A percentile compares a stretch with the other conserved stretches of the same genome.
phyloP scores from a whole-genome alignment of 2,113 vertebrate genomes.

The Ancistrus triradiatus region DNA sequence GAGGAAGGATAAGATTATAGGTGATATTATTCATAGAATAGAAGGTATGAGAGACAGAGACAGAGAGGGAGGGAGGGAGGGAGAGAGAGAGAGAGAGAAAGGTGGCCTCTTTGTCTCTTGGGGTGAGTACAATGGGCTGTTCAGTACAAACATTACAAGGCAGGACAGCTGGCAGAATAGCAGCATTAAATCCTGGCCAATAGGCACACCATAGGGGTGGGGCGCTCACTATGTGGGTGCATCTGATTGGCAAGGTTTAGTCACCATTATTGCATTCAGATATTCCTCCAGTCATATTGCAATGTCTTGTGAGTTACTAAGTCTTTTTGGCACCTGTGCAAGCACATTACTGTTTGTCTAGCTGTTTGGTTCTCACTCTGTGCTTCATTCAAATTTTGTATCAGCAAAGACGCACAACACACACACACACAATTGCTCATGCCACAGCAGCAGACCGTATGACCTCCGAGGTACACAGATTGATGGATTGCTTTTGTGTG shows the following conservation, averaged over 20 bases:
- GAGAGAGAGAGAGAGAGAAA: constrained; percentile 19
- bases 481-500: constrained; percentile 60
- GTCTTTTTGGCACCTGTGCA: neutral
- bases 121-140: constrained; percentile 62
- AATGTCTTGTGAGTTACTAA: too few species aligned
- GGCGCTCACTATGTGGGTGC: neutral
- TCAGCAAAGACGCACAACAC: constrained; percentile 9
- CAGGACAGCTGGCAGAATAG: constrained; percentile 53
- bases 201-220: constrained; percentile 37
- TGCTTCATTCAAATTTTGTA: neutral
- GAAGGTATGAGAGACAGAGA: constrained; percentile 11
- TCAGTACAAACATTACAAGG: constrained; percentile 55
- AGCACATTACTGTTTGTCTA: constrained; percentile 4
- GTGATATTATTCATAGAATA: constrained; percentile 11
- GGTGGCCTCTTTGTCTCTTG: constrained; percentile 49
- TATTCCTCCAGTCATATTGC: constrained; percentile 2
- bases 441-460: constrained; percentile 50
- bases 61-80: constrained; percentile 12
- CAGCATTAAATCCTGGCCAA: constrained; percentile 47
- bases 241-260: constrained; percentile 22
- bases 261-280: constrained; percentile 4
- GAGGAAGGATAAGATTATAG: constrained; percentile 33
- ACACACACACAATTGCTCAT: constrained; percentile 47
- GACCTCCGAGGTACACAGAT: constrained; percentile 54
- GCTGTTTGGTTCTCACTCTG: constrained; percentile 16